Conservation (phyloP, 2,888 invertebrate species). For the Clostera curtula region DNA sequence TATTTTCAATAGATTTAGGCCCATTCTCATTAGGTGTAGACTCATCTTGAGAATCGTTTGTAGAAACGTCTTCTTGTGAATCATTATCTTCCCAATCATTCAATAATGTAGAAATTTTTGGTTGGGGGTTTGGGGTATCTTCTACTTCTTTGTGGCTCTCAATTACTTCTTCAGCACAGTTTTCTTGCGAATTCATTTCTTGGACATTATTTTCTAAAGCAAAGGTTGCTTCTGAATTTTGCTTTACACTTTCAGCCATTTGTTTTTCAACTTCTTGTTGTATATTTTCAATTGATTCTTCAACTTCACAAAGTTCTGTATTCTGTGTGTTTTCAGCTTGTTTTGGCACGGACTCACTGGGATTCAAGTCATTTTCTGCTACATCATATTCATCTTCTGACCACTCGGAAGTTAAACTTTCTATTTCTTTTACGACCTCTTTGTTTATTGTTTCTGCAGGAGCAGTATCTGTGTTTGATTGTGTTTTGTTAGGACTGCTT, state of each 20-base stretch:
- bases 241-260: too few species aligned
- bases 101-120: conserved; percentile 57
- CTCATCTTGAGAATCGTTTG: conserved; percentile 57
- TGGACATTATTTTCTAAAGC: too few species aligned
- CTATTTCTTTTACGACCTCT: conserved; percentile 33
- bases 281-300: conserved; percentile 67
- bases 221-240: too few species aligned
- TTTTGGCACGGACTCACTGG: conserved; percentile 4
- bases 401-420: conserved; percentile 52
- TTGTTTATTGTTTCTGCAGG: conserved; percentile 14
- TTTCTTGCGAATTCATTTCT: too few species aligned
- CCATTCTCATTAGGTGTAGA: conserved; percentile 7
- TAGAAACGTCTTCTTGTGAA: conserved; percentile 4
- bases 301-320: conserved; percentile 31
- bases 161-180: too few species aligned
- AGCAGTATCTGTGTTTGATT: too few species aligned
- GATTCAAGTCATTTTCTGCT: conserved; percentile 1
- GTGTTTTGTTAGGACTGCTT: too few species aligned
- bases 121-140: conserved; percentile 17
- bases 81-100: conserved; percentile 72
- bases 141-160: too few species aligned
- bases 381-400: conserved; percentile 50
- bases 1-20: conserved; percentile 6
- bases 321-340: conserved; percentile 8
- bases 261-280: conserved; percentile 63